Evolutionary conservation across 2,888 invertebrate species (phyloP).

Genomic region (Galeopsomyia nigrocyanea): DNA sequence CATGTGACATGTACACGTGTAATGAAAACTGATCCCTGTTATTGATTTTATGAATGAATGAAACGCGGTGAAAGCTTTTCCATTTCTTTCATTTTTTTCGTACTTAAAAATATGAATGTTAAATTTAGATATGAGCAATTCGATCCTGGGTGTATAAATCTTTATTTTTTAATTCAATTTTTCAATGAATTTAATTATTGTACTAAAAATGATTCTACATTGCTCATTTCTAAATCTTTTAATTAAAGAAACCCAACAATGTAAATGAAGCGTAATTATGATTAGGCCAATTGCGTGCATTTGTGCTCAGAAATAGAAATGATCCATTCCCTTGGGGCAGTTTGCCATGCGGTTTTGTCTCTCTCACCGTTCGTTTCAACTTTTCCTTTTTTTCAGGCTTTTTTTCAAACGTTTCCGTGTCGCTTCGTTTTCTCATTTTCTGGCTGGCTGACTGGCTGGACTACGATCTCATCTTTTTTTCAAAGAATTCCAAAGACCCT

Average conservation of each 20-base stretch:
- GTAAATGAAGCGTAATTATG: constrained; percentile 58
- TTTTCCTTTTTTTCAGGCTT: constrained; percentile 18
- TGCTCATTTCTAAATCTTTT: no score
- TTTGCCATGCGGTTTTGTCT: constrained; percentile 24
- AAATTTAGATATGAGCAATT: no score
- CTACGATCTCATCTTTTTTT: constrained; percentile 1
- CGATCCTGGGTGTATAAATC: no score
- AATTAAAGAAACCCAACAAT: neutral
- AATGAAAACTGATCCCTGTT: no score
- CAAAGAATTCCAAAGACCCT: neutral
- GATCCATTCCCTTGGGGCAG: constrained; percentile 20
- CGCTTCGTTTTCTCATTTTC: constrained; percentile 14
- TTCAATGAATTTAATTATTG: no score
- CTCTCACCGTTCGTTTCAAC: constrained; percentile 12
- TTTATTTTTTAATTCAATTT: no score
- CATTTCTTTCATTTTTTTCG: constrained; percentile 33
- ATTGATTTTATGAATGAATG: no score
- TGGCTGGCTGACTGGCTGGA: constrained; percentile 6
- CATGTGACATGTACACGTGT: no score
- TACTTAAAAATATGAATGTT: no score
- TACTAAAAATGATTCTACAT: no score
- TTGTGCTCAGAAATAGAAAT: constrained; percentile 48
- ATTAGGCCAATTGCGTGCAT: constrained; percentile 56
- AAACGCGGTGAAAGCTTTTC: constrained; percentile 39
- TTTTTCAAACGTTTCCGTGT: constrained; percentile 5